Evolutionary conservation across 2,888 invertebrate genomes (phyloP).

Genomic region (Blastobasis lacticolella): DNA sequence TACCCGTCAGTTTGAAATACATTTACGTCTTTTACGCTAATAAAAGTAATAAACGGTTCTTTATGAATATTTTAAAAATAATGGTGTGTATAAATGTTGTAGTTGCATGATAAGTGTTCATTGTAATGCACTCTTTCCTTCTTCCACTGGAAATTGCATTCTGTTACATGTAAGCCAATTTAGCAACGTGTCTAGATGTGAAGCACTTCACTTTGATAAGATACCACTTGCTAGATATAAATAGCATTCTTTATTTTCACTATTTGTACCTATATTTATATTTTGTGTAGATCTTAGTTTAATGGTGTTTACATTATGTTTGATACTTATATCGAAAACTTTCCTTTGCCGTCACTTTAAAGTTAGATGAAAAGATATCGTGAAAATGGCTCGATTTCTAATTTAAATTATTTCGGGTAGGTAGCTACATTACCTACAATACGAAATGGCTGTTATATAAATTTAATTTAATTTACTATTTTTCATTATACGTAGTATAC

Average conservation of each 20-base stretch:
- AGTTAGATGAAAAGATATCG: neutral
- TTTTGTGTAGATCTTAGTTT: neutral
- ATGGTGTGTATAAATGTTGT: slow-evolving; percentile 47
- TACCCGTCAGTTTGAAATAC: too few relatives aligned
- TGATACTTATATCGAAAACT: neutral
- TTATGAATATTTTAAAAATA: slow-evolving; percentile 22
- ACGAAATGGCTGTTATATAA: neutral
- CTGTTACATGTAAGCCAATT: neutral
- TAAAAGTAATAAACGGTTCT: neutral
- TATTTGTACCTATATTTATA: neutral
- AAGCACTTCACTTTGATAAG: neutral
- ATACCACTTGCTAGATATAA: neutral
- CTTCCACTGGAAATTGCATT: slow-evolving; percentile 1
- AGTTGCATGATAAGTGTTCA: slow-evolving; percentile 46
- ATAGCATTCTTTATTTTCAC: neutral
- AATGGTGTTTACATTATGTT: neutral
- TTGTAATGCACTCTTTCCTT: slow-evolving; percentile 40
- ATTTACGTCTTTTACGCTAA: too few relatives aligned
- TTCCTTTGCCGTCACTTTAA: neutral
- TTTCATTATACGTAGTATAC: too few relatives aligned
- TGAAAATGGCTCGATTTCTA: neutral
- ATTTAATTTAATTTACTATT: neutral
- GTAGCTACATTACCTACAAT: neutral
- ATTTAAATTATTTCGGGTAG: neutral
- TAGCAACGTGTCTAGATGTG: neutral